Conservation (phyloP, 2,113 vertebrate species). For the Gallinago paraguaiae region DNA sequence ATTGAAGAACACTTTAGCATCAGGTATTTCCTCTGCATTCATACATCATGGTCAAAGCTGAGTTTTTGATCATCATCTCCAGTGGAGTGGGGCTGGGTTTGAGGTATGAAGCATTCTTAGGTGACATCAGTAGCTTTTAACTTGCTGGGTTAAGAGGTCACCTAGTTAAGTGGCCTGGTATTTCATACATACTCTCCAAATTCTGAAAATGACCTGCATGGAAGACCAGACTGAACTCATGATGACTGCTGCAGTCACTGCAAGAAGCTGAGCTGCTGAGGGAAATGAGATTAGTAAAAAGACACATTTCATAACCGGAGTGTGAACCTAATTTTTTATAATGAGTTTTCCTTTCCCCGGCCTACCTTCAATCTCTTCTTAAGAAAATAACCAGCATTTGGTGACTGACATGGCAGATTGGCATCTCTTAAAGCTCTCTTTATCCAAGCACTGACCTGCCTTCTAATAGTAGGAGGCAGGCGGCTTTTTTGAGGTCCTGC, state of each 20-base stretch:
- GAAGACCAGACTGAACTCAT: background rate
- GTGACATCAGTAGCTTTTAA: background rate
- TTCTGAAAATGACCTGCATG: background rate
- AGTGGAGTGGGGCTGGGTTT: background rate
- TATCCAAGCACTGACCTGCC: background rate
- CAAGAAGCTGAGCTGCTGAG: background rate
- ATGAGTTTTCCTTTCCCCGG: background rate
- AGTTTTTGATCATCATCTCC: background rate
- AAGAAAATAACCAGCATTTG: background rate
- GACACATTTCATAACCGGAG: background rate
- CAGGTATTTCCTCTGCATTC: background rate
- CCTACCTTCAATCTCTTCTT: background rate
- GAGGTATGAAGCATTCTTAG: background rate
- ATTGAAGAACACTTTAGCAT: background rate
- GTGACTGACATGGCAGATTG: background rate
- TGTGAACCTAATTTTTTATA: background rate
- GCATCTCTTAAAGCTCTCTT: background rate
- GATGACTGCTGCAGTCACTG: background rate
- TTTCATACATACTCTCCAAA: background rate
- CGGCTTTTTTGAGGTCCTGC: background rate
- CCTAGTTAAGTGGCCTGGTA: background rate
- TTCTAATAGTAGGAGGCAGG: background rate
- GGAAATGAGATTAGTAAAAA: background rate
- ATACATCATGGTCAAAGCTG: background rate
- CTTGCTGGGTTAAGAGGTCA: background rate